Evolutionary conservation across 2,888 invertebrate genomes (phyloP).

Genomic region (Troilus luridus): DNA sequence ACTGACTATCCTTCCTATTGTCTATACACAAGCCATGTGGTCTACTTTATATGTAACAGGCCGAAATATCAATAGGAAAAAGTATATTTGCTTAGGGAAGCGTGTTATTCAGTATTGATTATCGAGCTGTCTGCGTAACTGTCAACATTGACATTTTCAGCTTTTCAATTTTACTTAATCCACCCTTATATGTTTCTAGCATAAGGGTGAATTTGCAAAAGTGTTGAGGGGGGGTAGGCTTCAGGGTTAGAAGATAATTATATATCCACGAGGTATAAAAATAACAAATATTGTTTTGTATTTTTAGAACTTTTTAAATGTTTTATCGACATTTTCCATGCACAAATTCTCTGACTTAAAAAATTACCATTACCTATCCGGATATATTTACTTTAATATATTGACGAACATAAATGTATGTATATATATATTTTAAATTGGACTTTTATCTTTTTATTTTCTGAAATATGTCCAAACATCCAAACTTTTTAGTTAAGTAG

Average conservation of each 20-base stretch:
- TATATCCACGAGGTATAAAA: background rate
- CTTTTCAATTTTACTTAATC: background rate
- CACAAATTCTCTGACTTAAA: too few relatives aligned
- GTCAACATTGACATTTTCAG: background rate
- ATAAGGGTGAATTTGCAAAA: background rate
- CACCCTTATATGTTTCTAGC: background rate
- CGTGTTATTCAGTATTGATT: slow-evolving; percentile 6
- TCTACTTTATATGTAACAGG: background rate
- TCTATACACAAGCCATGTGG: background rate
- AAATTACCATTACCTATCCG: too few relatives aligned
- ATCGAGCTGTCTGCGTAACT: background rate
- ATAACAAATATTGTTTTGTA: background rate
- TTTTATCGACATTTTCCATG: too few relatives aligned
- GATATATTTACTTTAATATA: too few relatives aligned
- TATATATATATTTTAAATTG: too few relatives aligned
- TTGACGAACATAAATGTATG: too few relatives aligned
- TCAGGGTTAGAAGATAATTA: background rate
- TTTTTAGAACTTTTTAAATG: too few relatives aligned
- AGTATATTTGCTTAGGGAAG: background rate
- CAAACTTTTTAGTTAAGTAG: too few relatives aligned
- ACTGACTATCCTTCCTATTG: background rate
- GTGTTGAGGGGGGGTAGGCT: background rate
- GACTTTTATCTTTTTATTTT: too few relatives aligned
- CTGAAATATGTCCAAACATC: too few relatives aligned
- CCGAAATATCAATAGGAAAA: background rate